Evolutionary conservation across 1,140 invertebrate species (phyloP).

Genomic region (Tetramorium simillimum): DNA sequence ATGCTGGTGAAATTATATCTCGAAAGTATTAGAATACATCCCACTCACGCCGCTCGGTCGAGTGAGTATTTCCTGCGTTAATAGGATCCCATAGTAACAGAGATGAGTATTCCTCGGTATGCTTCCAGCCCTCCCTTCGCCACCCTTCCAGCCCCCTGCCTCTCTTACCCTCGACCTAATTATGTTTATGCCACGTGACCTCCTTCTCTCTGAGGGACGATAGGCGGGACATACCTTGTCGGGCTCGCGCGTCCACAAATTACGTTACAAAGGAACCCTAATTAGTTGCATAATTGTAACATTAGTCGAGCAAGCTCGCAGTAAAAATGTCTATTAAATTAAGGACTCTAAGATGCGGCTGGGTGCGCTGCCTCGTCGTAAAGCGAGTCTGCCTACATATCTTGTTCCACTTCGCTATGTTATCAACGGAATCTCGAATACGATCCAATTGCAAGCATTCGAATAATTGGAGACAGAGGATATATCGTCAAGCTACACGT

Average conservation of each 20-base stretch:
- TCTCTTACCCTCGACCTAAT: constrained; percentile 67
- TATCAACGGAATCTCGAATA: background rate
- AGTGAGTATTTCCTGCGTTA: constrained; percentile 62
- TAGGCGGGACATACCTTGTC: constrained; percentile 62
- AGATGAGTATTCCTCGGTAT: constrained; percentile 56
- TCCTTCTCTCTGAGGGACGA: constrained; percentile 55
- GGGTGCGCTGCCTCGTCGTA: constrained; percentile 5
- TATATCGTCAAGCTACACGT: background rate
- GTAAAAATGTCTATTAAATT: constrained; percentile 63
- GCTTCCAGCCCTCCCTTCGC: constrained; percentile 17
- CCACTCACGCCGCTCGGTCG: constrained; percentile 50
- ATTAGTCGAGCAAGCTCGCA: constrained; percentile 57
- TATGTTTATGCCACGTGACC: constrained; percentile 69
- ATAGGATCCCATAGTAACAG: constrained; percentile 61
- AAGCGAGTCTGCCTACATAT: constrained; percentile 15
- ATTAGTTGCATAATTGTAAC: constrained; percentile 63
- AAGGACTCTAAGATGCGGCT: constrained; percentile 52
- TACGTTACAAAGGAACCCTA: constrained; percentile 61
- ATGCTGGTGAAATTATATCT: constrained; percentile 51
- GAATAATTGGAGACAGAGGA: background rate
- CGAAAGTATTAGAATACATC: constrained; percentile 59
- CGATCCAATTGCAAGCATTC: background rate
- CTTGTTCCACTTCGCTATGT: background rate
- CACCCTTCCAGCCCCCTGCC: constrained; percentile 2
- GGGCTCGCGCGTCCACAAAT: constrained; percentile 58